Evolutionary conservation across 2,888 invertebrate genomes (phyloP), one percentile per base, ranked within the genome.

Genomic region (Auanema sp.): DNA sequence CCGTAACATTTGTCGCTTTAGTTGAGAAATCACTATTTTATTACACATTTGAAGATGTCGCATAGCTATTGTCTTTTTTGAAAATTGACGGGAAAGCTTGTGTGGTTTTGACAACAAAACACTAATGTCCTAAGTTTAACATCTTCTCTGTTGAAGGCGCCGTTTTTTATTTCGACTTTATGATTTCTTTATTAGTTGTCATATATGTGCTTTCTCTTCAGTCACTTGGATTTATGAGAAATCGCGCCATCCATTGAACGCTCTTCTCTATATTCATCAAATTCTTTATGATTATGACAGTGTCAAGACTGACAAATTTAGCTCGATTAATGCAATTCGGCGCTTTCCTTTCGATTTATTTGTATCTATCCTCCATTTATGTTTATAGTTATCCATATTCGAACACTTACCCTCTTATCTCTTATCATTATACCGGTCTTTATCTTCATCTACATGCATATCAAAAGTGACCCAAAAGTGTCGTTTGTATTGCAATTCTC

Each of bases 1-100:
- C 16, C 21, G 49, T 33, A 8, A 21, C 59, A 60, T 60, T 60
- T 60, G 59, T 60, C 52, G 58, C 50, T 44, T 60, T 18, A 23
- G 16, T 53, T 41, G 51, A 60, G 23, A 43, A 51, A 60, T 60
- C 43, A 43, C 50, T 41, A 52, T 40, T 53, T 24, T 60, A 52
- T 60, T 60, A 60, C 59, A 60, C 50, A 12, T 57, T 47, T 23
- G 42, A 57, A 40, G 40, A 40, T 52, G 43, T 41, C 18, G 16
- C 52, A 51, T 43, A 41, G 40, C 52, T 59, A 41, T 50, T n/a
- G 41, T 21, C 51, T 18, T 43, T 25, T 33, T 53, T 53, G 18
- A 33, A 33, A 33, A 33, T 33, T 33, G 8, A 33, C 33, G 8
- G 33, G 33, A 33, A 33, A 33, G 33, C 33, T 33, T 33, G 3